phyloP scores from a whole-genome alignment of 2,113 vertebrate genomes.

The Hymenochirus boettgeri region DNA sequence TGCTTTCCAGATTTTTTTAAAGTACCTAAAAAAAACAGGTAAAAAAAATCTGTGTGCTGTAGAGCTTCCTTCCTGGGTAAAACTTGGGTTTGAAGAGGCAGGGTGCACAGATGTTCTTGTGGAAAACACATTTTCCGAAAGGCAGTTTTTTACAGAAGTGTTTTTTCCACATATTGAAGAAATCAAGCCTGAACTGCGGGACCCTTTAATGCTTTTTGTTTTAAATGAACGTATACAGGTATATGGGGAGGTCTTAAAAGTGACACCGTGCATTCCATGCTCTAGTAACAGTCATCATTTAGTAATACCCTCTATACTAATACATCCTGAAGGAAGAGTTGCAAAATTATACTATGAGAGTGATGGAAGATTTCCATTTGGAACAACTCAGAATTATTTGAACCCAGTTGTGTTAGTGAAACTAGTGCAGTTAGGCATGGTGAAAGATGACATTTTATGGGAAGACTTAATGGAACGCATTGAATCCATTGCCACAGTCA shows the following conservation, averaged over 20 bases:
- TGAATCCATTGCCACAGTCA: conserved; percentile 81
- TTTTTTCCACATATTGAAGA: conserved; percentile 95
- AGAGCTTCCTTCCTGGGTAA: conserved; percentile 92
- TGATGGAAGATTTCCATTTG: conserved; percentile 91
- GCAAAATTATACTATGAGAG: conserved; percentile 85
- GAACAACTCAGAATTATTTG: conserved; percentile 85
- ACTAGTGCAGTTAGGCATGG: conserved; percentile 91
- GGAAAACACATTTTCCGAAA: conserved; percentile 93
- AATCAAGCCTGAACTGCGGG: conserved; percentile 83
- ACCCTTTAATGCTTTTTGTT: conserved; percentile 91
- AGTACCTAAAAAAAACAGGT: conserved; percentile 89
- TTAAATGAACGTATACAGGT: conserved; percentile 91
- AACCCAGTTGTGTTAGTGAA: conserved; percentile 93
- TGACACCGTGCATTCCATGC: conserved; percentile 89
- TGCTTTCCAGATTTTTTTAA: conserved; percentile 93
- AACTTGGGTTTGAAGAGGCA: conserved; percentile 93
- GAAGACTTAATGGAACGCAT: conserved; percentile 90
- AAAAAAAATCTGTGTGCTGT: conserved; percentile 92
- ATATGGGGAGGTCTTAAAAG: conserved; percentile 79
- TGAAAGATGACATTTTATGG: conserved; percentile 94
- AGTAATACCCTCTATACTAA: conserved; percentile 88
- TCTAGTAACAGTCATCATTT: conserved; percentile 76
- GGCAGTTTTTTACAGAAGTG: conserved; percentile 91
- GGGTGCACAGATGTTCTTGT: conserved; percentile 85
- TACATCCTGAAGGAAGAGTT: conserved; percentile 95